phyloP scores from a whole-genome alignment of 2,888 invertebrate species.

The Coenonympha arcania region DNA sequence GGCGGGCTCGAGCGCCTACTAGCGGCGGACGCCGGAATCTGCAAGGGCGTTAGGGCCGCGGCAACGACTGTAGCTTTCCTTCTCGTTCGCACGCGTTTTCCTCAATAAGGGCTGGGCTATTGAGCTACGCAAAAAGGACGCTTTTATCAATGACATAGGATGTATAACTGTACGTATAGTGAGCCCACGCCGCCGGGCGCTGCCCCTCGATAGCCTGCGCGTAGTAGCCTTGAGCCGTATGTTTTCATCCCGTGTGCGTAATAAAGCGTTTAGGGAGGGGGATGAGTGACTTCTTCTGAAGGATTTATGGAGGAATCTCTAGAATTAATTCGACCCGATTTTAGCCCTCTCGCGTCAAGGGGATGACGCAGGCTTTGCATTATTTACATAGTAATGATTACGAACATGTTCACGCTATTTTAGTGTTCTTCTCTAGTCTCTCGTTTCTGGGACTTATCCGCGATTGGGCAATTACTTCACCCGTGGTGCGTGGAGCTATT shows the following conservation, averaged over 20 bases:
- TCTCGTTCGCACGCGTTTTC: conserved; percentile 56
- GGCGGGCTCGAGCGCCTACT: conserved; percentile 69
- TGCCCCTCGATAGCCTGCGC: conserved; percentile 44
- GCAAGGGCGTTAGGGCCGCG: conserved; percentile 50
- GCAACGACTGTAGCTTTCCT: conserved; percentile 34
- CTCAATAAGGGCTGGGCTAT: conserved; percentile 46
- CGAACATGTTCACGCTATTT: conserved; percentile 16
- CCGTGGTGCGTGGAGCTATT: too few relatives aligned
- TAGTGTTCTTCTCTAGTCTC: conserved; percentile 14
- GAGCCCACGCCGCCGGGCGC: conserved; percentile 28
- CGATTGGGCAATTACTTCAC: too few relatives aligned
- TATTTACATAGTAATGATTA: conserved; percentile 40
- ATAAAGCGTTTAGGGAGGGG: conserved; percentile 70
- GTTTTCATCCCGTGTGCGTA: conserved; percentile 71
- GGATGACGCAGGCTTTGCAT: conserved; percentile 35
- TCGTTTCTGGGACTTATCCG: too few relatives aligned
- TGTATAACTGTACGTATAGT: conserved; percentile 39
- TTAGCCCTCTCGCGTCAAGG: conserved; percentile 42
- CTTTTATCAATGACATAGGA: conserved; percentile 70
- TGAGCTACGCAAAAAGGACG: conserved; percentile 64
- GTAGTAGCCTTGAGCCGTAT: conserved; percentile 69
- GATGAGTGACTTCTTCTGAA: conserved; percentile 63
- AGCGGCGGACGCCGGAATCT: conserved; percentile 53
- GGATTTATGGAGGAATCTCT: conserved; percentile 67
- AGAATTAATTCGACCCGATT: conserved; percentile 65